Evolutionary conservation across 2,888 invertebrate species (phyloP).

Genomic region (Argynnis bischoffii): DNA sequence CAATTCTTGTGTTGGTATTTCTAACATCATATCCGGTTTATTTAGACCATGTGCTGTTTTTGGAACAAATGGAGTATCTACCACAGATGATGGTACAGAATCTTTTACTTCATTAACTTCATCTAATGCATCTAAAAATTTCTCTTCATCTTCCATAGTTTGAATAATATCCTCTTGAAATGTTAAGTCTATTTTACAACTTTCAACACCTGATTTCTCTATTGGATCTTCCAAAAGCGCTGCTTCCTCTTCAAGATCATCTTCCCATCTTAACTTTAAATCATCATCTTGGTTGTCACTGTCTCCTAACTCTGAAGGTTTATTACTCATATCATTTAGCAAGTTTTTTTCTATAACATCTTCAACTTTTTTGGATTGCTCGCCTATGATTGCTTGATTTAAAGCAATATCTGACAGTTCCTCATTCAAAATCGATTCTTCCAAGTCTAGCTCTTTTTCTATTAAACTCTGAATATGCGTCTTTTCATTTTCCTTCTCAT

Average conservation of each 20-base stretch:
- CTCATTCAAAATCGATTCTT: conserved; percentile 13
- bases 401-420: conserved; percentile 8
- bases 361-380: neutral
- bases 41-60: conserved; percentile 51
- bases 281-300: conserved; percentile 50
- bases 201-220: neutral
- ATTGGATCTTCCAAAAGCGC: conserved; percentile 36
- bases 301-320: conserved; percentile 11
- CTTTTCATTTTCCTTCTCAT: neutral
- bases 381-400: neutral
- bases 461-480: conserved; percentile 9
- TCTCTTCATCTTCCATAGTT: conserved; percentile 19
- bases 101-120: conserved; percentile 16
- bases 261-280: conserved; percentile 58
- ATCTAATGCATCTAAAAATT: conserved; percentile 14
- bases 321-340: conserved; percentile 12
- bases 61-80: conserved; percentile 17
- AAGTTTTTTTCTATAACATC: neutral
- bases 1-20: conserved; percentile 66
- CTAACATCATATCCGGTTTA: conserved; percentile 68
- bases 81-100: neutral
- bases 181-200: neutral
- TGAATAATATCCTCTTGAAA: conserved; percentile 8
- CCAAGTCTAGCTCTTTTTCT: conserved; percentile 12
- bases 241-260: conserved; percentile 44